Base-by-base conservation (phyloP, 2,113 vertebrate species). In the Benitochromis conjunctus region DNA sequence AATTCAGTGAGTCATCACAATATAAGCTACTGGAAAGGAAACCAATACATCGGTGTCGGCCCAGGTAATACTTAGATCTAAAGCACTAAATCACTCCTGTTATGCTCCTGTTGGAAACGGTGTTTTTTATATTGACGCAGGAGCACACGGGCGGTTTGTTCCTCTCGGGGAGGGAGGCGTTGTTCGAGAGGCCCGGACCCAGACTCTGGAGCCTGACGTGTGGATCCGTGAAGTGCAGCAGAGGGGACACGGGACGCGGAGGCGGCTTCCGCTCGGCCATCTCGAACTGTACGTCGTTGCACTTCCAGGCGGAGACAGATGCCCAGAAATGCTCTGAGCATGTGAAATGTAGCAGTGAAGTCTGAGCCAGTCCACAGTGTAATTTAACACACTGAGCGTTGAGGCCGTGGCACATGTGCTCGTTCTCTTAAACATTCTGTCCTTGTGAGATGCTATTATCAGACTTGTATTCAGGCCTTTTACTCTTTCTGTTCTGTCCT, bases 31-130 rank as follows among this genome's bases (percentile, higher is more conserved):
- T 99, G 98, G 98, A 96, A 87, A 78, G 97, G 96, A 1, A 95
- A 95, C 41, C 97, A 98, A 80, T 99, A 99, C 94, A 94, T 99
- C 1, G 98, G 98, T 0, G 86, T 99, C 7, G 98, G 98, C 64
- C 98, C 98, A 38, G 98, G 98, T 99, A 93, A 95, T 92, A 12
- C 12, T 8, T 7, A 0, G 2, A 38, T 4, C 54, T 9, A 29
- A 54, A 64, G 24, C 16, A 8, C 2, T 3, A 38, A 60, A 53
- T 2, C 1, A 0, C 31, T 9, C 18, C 26, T 2, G 3, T 41
- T 36, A n/a, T 21, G 5, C 6, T n/a, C 26, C 10, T 64, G 19
- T 64, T 62, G 6, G n/a, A 19, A 62, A 2, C 1, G 1, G 56
- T 36, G 21, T 14, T 24, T 51, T 74, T 74, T 6, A 5, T 48